Base-by-base conservation (phyloP, 2,888 invertebrate species). In the Sympetrum striolatum region DNA sequence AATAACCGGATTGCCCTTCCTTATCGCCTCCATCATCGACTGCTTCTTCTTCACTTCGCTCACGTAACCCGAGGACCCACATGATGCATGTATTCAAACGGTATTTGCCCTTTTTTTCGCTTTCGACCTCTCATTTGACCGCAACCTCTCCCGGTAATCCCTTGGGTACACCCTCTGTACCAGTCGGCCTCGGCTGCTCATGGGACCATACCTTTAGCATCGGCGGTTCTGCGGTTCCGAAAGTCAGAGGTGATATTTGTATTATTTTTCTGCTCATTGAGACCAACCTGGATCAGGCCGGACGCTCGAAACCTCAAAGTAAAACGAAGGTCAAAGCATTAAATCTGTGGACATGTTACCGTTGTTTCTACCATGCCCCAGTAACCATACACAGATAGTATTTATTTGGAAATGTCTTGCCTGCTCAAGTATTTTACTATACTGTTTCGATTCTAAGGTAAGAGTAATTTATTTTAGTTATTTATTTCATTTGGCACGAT, bases 1-100 rank as follows among this genome's bases (percentile, higher is more conserved):
- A 86, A 86, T 86, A 86, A 86, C 86, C 86, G 86, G 86, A 86
- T 86, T 48, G 15, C 15, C 81, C 25, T 58, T 25, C 81, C 81
- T 82, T 31, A 31, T 25, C 35, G n/a, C 31, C 1, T 82, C 82
- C 60, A n/a, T 37, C 39, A 73, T 60, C 60, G 53, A 35, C 58
- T 22, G 81, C 53, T 18, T 48, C n/a, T 48, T 53, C 81, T 48
- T 25, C 58, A 73, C 73, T 73, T 53, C 5, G 25, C 39, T 60
- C 60, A n/a, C 60, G 37, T 22, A 37, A 25, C 58, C 35, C 37
- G 37, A 60, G 37, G 35, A 60, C 31, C 73, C 73, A 5, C 73
- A 73, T 73, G 73, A 73, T 73, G 25, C 73, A 73, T 64, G 64
- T n/a, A 22, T 73, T 31, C 73, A 31, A 73, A 73, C 25, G 73